Conservation (phyloP, 2,113 vertebrate genomes). For the Lycocorax pyrrhopterus region DNA sequence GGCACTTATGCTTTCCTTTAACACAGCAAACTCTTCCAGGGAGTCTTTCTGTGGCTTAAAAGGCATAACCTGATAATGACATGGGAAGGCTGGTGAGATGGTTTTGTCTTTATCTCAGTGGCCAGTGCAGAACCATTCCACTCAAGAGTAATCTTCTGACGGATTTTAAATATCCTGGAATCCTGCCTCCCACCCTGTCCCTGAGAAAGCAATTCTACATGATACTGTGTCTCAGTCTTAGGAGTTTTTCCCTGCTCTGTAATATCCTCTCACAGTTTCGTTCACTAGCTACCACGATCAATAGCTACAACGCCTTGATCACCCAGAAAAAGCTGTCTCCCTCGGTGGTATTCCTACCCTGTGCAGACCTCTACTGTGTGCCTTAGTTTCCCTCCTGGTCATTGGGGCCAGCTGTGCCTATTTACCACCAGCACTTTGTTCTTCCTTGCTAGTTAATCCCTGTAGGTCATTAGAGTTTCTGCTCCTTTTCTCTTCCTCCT, state of each 20-base stretch:
- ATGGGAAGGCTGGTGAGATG: not conserved
- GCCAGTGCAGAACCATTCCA: fast-evolving
- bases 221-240: not conserved
- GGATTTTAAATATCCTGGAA: not conserved
- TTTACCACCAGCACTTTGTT: not conserved
- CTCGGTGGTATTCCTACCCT: not conserved
- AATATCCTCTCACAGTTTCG: not conserved
- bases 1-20: not conserved
- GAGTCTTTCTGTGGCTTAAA: not conserved
- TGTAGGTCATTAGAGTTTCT: conserved; percentile 3
- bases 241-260: not conserved
- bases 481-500: conserved; percentile 20
- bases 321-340: not conserved
- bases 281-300: too few relatives aligned
- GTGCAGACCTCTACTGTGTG: not conserved
- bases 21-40: not conserved
- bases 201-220: not conserved
- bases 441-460: not conserved
- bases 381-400: not conserved
- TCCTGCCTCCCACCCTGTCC: not conserved
- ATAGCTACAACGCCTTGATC: not conserved
- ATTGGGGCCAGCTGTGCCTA: not conserved
- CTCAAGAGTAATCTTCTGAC: not conserved
- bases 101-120: not conserved
- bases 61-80: not conserved